Evolutionary conservation across 2,113 vertebrate genomes (phyloP), one percentile per base, ranked within the genome.

Genomic region (Misgurnus mizolepis): DNA sequence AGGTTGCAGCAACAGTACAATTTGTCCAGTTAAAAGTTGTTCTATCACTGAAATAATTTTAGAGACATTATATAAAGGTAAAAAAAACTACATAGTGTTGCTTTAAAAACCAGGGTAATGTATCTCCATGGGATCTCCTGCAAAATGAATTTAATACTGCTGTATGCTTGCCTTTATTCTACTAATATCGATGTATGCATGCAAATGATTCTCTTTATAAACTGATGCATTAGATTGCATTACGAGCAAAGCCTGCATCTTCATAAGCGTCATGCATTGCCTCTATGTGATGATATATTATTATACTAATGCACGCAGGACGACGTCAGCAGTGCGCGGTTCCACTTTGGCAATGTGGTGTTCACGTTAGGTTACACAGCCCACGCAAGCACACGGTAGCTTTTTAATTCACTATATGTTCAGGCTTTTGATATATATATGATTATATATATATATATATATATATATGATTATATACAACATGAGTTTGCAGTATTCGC

Each of bases 271-370:
- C 56, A 62, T 75, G 43, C 60, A 34, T 50, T 49, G 73, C 12
- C 73, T 64, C 43, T 39, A 34, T 50, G 64, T 67, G 27, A 53
- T 64, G 56, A 50, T 40, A 49, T 79, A 79, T 79, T 79, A 68
- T 71, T 62, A 64, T 75, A 75, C 73, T 75, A 75, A 64, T 64
- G 73, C 73, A 75, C 40, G 55, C 73, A 49, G 34, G 43, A 49
- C 14, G 41, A 62, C 72, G 43, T 75, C 72, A 75, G 58, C 72
- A 75, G 60, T n/a, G 55, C 39, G 70, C 41, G 58, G 72, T 47
- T 17, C 22, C 22, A 60, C 55, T 79, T 61, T 41, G 53, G 22
- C 61, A 64, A 12, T 34, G 41, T 74, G 34, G 49, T 43, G 41
- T 74, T 55, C 68, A 40, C 49, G 15, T 40, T 34, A 34, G 27